Base-by-base conservation (phyloP, 2,113 vertebrate genomes). In the Picathartes gymnocephalus region DNA sequence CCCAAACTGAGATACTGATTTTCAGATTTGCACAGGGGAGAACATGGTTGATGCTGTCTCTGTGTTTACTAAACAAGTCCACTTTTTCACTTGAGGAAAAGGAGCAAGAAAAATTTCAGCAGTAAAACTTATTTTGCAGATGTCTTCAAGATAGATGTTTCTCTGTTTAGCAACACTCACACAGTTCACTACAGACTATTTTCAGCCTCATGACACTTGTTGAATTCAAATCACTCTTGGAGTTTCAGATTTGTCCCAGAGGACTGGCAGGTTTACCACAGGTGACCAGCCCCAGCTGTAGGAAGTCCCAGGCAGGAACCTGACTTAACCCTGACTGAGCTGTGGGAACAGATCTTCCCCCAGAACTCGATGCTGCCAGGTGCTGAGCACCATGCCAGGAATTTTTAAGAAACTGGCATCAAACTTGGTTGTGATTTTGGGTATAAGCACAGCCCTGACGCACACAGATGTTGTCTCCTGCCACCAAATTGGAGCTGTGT, bases 391-490 rank as follows among this genome's bases (percentile, higher is more conserved):
- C 65, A 71, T 0, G 0, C 4, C 17, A 53, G 50, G 47, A 50
- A 35, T 77, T 81, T 88, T 69, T 88, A 73, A 88, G 61, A 58
- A 83, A 58, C 35, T 51, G 16, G 21, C 0, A 0, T 65, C 64
- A 73, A 62, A 54, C 27, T 27, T 44, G 14, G n/a, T 8, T 33
- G 23, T 62, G 27, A 86, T 70, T 83, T 68, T 47, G 78, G 33
- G 81, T 40, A 62, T 10, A 27, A 73, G 60, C 30, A 71, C 39
- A 70, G 30, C n/a, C 54, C 37, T 69, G 48, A 56, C 9, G 33
- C 0, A 3, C 39, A 72, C 1, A 10, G 31, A 39, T 28, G 4
- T 1, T 30, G 31, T 31, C 13, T 64, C 44, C 71, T 37, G 40
- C 33, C 44, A 65, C 40, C 53, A 61, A 65, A 83, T 47, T 25